These are phyloP conservation scores for Hippocampus guttulatus DNA, from an alignment of 2,113 vertebrate genomes.

Conservation along the genomic window DNA sequence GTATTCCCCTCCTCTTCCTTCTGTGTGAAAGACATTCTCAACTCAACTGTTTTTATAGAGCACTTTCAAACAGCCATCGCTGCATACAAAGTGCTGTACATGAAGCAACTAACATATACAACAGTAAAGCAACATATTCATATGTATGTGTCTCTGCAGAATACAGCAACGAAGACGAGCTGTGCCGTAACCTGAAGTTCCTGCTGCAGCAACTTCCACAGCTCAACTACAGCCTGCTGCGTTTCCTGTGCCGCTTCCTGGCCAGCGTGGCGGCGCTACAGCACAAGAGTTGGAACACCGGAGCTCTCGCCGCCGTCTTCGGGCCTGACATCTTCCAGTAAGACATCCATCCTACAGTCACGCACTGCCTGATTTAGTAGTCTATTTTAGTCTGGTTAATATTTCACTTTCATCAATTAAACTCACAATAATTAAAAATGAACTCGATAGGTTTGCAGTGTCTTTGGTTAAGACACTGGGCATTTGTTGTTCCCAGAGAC, in stretches of 20 bases:
- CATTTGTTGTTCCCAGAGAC: no score
- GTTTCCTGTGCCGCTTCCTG: conserved; percentile 95
- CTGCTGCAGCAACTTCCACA: conserved; percentile 95
- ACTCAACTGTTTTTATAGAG: no score
- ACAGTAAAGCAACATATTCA: neutral
- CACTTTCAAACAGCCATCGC: no score
- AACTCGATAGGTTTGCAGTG: no score
- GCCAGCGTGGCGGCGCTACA: conserved; percentile 90
- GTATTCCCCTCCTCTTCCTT: neutral
- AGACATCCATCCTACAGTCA: conserved; percentile 48
- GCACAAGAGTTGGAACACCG: conserved; percentile 89
- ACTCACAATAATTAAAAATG: no score
- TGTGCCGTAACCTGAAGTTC: conserved; percentile 91
- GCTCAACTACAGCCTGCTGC: conserved; percentile 92
- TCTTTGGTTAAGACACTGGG: no score
- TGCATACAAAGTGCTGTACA: no score
- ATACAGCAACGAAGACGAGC: conserved; percentile 91
- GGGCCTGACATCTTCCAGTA: conserved; percentile 97
- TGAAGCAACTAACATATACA: no score
- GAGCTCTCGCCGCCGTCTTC: conserved; percentile 90
- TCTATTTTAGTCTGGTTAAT: neutral
- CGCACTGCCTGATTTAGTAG: neutral
- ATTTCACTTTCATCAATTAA: neutral
- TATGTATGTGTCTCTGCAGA: conserved; percentile 68
- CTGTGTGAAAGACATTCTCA: neutral